Conservation (phyloP, 2,113 vertebrate genomes). For the Lathamus discolor region DNA sequence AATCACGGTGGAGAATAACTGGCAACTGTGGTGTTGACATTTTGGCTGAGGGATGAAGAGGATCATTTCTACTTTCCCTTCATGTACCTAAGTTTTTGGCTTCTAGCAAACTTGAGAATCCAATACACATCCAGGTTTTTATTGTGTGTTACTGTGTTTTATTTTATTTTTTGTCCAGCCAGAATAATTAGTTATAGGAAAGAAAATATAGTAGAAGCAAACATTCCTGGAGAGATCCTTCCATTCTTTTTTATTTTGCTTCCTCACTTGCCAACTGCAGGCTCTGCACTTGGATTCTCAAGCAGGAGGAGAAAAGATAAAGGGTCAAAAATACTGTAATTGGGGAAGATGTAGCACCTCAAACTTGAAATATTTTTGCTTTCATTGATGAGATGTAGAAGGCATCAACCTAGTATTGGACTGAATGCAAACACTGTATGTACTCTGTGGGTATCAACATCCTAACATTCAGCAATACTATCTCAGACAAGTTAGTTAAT, state of each 20-base stretch:
- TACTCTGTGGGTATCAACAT: not conserved
- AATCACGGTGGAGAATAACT: not conserved
- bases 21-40: not conserved
- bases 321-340: not conserved
- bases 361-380: conserved; percentile 22
- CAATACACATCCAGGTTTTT: not conserved
- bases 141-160: not conserved
- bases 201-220: conserved; percentile 53
- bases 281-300: conserved; percentile 18
- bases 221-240: conserved; percentile 38
- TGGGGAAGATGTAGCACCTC: not conserved
- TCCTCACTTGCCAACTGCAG: conserved; percentile 53
- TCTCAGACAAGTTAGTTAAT: not conserved
- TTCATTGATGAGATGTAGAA: not conserved
- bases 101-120: not conserved
- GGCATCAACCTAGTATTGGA: not conserved
- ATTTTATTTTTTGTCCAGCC: conserved; percentile 42
- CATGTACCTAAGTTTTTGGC: conserved; percentile 24
- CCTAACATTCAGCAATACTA: not conserved
- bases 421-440: not conserved
- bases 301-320: conserved; percentile 52
- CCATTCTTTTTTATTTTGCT: conserved; percentile 37
- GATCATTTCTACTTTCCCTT: not conserved
- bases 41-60: not conserved
- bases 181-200: conserved; percentile 69